A percentile compares a stretch with the other conserved stretches of the same genome.
Conservation (phyloP, 2,113 vertebrate genomes). For the Ceyx cyanopectus region DNA sequence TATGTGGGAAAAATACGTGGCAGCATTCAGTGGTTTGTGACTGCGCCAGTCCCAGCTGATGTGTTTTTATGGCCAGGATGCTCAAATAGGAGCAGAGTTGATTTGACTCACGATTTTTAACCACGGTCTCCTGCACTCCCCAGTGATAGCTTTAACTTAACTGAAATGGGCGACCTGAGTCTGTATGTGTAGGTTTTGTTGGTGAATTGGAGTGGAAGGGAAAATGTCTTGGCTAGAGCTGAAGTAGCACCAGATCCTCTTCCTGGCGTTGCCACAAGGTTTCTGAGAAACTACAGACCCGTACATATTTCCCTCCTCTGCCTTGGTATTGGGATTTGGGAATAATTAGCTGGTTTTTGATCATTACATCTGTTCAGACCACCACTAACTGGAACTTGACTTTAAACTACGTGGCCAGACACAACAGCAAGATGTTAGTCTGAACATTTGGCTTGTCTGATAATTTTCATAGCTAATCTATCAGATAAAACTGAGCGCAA, state of each 20-base stretch:
- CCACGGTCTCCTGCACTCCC: neutral
- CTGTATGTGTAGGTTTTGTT: neutral
- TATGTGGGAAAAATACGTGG: neutral
- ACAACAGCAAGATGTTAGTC: neutral
- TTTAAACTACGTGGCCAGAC: slow-evolving; percentile 7
- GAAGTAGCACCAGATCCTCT: neutral
- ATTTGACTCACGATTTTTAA: neutral
- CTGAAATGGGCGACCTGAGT: neutral
- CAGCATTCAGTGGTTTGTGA: neutral
- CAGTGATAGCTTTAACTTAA: neutral
- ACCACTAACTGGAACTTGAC: slow-evolving; percentile 23
- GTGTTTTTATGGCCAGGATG: neutral
- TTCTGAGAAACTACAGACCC: neutral
- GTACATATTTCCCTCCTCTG: neutral
- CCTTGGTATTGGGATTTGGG: neutral
- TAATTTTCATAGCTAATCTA: slow-evolving; percentile 48
- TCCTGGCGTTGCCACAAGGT: neutral
- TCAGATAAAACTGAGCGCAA: slow-evolving; percentile 23
- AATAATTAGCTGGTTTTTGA: slow-evolving; percentile 41
- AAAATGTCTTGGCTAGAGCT: neutral
- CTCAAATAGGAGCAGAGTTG: neutral
- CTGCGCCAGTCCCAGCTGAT: neutral
- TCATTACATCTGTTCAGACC: slow-evolving; percentile 36
- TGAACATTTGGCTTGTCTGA: neutral
- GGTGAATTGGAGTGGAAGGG: neutral